phyloP scores from a whole-genome alignment of 2,797 vertebrate genomes.

The Malacoctenus gilli region DNA sequence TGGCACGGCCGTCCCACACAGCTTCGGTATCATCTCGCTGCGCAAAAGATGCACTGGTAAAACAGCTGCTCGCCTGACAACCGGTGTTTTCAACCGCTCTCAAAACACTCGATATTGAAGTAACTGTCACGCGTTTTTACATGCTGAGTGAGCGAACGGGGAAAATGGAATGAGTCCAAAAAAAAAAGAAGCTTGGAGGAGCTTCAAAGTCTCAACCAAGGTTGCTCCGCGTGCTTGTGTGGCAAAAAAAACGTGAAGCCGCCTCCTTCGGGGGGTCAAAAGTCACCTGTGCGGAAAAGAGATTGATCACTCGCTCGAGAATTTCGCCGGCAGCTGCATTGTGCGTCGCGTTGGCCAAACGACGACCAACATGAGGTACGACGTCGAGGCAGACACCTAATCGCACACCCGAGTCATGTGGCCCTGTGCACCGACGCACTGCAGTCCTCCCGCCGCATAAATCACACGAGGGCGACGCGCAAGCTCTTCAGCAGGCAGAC shows the following conservation, averaged over 20 bases:
- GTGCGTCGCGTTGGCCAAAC: constrained; percentile 2
- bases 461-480: constrained; percentile 49
- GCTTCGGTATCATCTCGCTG: constrained; percentile 5
- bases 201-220: no score
- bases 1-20: constrained; percentile 1
- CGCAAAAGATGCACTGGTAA: constrained; percentile 14
- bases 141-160: constrained; percentile 13
- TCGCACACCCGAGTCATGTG: constrained; percentile 35
- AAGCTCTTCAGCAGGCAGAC: constrained; percentile 39
- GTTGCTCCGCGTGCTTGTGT: no score
- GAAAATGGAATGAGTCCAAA: constrained; percentile 47
- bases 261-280: constrained; percentile 5
- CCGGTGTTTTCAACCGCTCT: background rate
- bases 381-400: constrained; percentile 40
- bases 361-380: constrained; percentile 10
- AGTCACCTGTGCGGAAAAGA: constrained; percentile 8
- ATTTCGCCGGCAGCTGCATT: constrained; percentile 3
- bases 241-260: constrained; percentile 35
- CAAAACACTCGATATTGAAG: constrained; percentile 19
- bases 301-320: background rate
- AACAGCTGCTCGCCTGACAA: constrained; percentile 13
- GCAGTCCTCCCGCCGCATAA: constrained; percentile 55
- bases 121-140: constrained; percentile 34
- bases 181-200: constrained; percentile 29
- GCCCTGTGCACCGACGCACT: constrained; percentile 24